Evolutionary conservation across 2,797 vertebrate species (phyloP).

Genomic region (Hoplostethus mediterraneus): DNA sequence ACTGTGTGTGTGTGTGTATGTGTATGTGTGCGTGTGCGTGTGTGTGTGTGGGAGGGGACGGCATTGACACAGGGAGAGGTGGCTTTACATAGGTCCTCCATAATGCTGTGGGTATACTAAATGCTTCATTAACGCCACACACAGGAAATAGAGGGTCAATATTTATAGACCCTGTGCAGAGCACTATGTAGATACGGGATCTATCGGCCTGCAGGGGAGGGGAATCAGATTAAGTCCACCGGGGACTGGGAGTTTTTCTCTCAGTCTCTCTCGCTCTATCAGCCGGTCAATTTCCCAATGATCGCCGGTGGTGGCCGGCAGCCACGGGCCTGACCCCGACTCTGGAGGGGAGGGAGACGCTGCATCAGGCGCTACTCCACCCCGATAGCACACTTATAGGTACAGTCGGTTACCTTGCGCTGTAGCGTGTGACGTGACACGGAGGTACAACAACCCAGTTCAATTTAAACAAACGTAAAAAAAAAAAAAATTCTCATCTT

Average conservation of each 20-base stretch:
- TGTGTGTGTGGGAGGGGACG: slow-evolving; percentile 44
- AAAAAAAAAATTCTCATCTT: too few species aligned
- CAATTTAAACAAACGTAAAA: too few species aligned
- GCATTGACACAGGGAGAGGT: slow-evolving; percentile 73
- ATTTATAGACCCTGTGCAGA: slow-evolving; percentile 84
- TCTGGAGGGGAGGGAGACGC: slow-evolving; percentile 21
- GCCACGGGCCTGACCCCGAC: slow-evolving; percentile 66
- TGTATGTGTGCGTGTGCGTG: slow-evolving; percentile 26
- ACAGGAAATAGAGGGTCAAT: slow-evolving; percentile 84
- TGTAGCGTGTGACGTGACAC: background rate
- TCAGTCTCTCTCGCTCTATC: slow-evolving; percentile 61
- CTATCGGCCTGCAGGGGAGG: slow-evolving; percentile 73
- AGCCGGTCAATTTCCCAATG: slow-evolving; percentile 78
- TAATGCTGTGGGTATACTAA: slow-evolving; percentile 82
- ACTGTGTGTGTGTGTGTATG: slow-evolving; percentile 8
- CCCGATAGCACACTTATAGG: slow-evolving; percentile 14
- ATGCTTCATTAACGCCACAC: slow-evolving; percentile 85
- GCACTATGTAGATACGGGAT: slow-evolving; percentile 79
- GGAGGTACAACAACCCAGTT: too few species aligned
- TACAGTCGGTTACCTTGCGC: background rate
- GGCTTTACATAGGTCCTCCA: slow-evolving; percentile 78
- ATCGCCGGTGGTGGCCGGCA: slow-evolving; percentile 60
- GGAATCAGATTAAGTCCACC: slow-evolving; percentile 82
- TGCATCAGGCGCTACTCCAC: background rate
- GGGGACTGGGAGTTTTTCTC: slow-evolving; percentile 79